Base-by-base conservation (phyloP, 2,113 vertebrate genomes). In the Gracilinanus agilis region DNA sequence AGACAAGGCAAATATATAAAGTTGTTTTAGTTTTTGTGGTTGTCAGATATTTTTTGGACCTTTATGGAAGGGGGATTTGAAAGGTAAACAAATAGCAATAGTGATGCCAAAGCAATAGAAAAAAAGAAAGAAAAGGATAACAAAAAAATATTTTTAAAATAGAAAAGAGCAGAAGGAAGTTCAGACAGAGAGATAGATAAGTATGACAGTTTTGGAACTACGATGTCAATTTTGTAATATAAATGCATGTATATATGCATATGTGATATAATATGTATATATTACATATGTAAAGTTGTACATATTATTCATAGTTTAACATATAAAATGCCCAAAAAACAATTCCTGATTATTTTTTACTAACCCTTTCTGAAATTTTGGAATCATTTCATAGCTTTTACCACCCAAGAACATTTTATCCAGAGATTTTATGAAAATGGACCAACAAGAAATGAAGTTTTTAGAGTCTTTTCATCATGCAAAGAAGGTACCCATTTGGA, bases 401-500 rank as follows among this genome's bases (percentile, higher is more conserved):
- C 53, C n/a, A 53, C 54, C 40, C 88, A 55, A 54, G 24, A 90
- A 54, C 92, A 92, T 58, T 44, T 54, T 53, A 90, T 49, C n/a
- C 61, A 89, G 34, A 75, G 92, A 95, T 89, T 94, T 93, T 95
- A 93, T 75, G 61, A 34, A 92, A 95, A 67, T 92, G 24, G 94
- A 11, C 29, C 34, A 75, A 75, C 3, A 90, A 91, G 61, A 94
- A 94, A 55, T 49, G 61, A 53, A 75, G 13, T 75, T n/a, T 67
- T 29, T 34, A 67, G n/a, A n/a, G 29, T n/a, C 29, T n/a, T n/a
- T 75, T 75, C 12, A 93, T 54, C 90, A 90, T 93, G 27, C 61
- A 90, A 54, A 44, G 91, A 94, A 92, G 75, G 29, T 10, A 92
- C 13, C 54, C n/a, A 83, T 56, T 23, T 92, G 54, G 44, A 92